These are phyloP conservation scores for Corydoras sp. DNA, from an alignment of 2,113 vertebrate species.

Conservation along the genomic window DNA sequence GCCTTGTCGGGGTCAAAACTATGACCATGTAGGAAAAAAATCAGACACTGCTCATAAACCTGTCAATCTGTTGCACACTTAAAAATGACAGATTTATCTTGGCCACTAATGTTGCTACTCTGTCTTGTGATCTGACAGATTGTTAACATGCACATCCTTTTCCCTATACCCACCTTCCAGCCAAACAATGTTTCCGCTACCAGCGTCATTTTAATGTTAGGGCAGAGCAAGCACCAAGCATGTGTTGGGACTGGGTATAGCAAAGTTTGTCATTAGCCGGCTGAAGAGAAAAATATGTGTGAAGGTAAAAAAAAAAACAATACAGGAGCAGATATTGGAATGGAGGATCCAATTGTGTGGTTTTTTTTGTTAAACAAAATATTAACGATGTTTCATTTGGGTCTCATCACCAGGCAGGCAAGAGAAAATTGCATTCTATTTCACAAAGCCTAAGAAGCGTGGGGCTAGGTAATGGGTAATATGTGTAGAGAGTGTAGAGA, in stretches of 20 bases:
- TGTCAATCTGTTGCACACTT: conserved; percentile 36
- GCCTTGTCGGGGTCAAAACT: conserved; percentile 3
- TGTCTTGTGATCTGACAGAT: conserved; percentile 38
- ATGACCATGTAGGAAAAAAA: background rate
- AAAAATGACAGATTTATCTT: conserved; percentile 41
- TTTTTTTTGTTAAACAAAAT: conserved; percentile 54
- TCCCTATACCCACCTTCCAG: background rate
- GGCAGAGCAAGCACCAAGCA: conserved; percentile 12
- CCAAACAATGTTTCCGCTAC: conserved; percentile 18
- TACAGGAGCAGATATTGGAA: conserved; percentile 16
- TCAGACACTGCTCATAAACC: conserved; percentile 26
- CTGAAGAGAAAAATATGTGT: conserved; percentile 42
- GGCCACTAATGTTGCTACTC: conserved; percentile 39
- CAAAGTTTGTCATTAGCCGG: conserved; percentile 38
- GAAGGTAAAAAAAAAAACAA: conserved; percentile 6
- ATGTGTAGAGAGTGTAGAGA: conserved; percentile 38
- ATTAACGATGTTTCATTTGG: conserved; percentile 66
- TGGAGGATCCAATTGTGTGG: conserved; percentile 32
- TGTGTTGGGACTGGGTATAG: conserved; percentile 9
- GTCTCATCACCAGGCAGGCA: conserved; percentile 68
- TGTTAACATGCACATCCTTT: background rate
- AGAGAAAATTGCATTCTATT: conserved; percentile 77
- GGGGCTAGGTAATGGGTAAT: conserved; percentile 77
- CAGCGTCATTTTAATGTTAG: conserved; percentile 46
- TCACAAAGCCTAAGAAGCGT: conserved; percentile 67